A percentile compares a stretch with the other conserved stretches of the same genome.
Evolutionary conservation across 2,113 vertebrate genomes (phyloP).

Genomic region (Nematolebias whitei): DNA sequence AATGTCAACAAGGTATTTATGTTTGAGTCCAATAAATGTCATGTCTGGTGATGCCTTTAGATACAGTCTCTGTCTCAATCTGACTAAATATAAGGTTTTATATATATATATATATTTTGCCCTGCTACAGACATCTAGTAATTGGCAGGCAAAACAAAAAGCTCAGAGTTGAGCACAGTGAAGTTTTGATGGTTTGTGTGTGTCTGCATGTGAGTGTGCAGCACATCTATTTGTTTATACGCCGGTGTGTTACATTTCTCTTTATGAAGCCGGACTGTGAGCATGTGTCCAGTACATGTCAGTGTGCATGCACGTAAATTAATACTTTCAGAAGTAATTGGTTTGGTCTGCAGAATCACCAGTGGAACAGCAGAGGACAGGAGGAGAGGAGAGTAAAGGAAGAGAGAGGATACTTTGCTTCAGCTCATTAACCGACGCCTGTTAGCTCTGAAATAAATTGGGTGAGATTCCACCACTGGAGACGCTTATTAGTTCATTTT

Average conservation of each 20-base stretch:
- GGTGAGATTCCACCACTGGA: constrained; percentile 74
- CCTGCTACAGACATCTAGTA: constrained; percentile 29
- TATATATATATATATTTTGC: not conserved
- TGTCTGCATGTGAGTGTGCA: too few species aligned
- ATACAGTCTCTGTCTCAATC: constrained; percentile 27
- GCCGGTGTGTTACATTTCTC: not conserved
- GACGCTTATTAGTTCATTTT: constrained; percentile 78
- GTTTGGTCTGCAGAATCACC: constrained; percentile 62
- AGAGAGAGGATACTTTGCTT: constrained; percentile 75
- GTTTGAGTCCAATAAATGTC: constrained; percentile 4
- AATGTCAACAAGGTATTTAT: constrained; percentile 22
- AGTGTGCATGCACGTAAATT: constrained; percentile 35
- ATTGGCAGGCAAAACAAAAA: constrained; percentile 34
- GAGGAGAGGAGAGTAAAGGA: constrained; percentile 56
- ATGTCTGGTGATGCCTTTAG: constrained; percentile 12
- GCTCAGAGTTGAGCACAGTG: not conserved
- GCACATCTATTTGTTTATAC: not conserved
- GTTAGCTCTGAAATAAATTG: constrained; percentile 81
- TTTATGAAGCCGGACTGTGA: constrained; percentile 17
- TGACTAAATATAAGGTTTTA: constrained; percentile 16
- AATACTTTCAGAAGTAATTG: constrained; percentile 63
- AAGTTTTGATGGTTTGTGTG: constrained; percentile 2
- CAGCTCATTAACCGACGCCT: constrained; percentile 80
- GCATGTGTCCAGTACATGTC: constrained; percentile 36
- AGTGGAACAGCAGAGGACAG: constrained; percentile 60